Conservation (phyloP, 2,797 vertebrate genomes). For the Ceryle rudis region DNA sequence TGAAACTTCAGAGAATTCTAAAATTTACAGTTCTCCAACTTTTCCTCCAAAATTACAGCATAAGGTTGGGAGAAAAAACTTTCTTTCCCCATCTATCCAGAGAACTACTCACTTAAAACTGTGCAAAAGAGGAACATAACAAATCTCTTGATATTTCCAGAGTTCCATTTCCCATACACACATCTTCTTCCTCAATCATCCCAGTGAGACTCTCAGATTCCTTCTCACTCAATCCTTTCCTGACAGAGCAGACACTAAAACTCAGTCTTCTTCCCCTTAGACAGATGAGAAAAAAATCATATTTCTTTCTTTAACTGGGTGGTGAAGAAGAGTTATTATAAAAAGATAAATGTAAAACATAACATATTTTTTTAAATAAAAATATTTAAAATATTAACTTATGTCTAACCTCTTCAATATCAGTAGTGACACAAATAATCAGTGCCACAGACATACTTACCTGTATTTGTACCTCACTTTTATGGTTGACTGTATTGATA, state of each 20-base stretch:
- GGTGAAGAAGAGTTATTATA: neutral
- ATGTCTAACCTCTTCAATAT: neutral
- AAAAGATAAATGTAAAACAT: neutral
- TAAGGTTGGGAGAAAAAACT: neutral
- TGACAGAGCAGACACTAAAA: neutral
- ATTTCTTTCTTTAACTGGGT: neutral
- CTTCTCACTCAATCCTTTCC: neutral
- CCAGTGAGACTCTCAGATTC: neutral
- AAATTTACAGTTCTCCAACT: neutral
- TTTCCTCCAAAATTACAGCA: neutral
- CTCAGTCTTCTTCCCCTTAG: neutral
- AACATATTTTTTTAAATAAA: neutral
- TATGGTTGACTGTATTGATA: neutral
- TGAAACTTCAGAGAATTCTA: neutral
- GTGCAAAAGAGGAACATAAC: neutral
- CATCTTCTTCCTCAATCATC: neutral
- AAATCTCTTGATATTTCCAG: neutral
- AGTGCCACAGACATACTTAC: neutral
- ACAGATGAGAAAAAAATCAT: neutral
- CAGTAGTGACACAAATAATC: neutral
- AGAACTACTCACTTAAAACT: neutral
- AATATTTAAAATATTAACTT: neutral
- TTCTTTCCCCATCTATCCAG: fast-evolving
- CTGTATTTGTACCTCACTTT: neutral
- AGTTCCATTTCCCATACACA: neutral